Conservation (phyloP, 2,888 invertebrate species). For the Antheraea yamamai region DNA sequence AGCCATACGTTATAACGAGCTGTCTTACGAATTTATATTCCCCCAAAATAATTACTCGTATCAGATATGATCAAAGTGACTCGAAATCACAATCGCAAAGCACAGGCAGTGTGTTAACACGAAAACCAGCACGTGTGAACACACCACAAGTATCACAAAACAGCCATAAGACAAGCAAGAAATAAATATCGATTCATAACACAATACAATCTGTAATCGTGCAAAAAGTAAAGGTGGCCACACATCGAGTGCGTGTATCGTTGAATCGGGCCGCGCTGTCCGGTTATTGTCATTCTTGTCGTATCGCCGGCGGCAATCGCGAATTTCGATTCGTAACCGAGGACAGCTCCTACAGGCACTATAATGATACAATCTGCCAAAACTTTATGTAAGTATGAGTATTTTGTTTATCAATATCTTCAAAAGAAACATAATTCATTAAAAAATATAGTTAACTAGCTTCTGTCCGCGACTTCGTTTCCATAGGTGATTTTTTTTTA, state of each 20-base stretch:
- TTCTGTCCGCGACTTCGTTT: too few species aligned
- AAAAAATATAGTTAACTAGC: too few species aligned
- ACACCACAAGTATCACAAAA: slow-evolving; percentile 2
- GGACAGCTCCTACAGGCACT: slow-evolving; percentile 53
- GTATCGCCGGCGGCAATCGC: slow-evolving; percentile 63
- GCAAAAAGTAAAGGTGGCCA: slow-evolving; percentile 67
- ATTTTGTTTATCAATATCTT: not conserved
- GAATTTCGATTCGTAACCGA: slow-evolving; percentile 46
- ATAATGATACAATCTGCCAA: slow-evolving; percentile 65
- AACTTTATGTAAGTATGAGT: slow-evolving; percentile 36
- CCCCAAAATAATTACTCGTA: not conserved
- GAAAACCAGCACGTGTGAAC: slow-evolving; percentile 11
- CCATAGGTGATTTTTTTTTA: too few species aligned
- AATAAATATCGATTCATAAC: slow-evolving; percentile 78
- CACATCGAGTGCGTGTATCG: slow-evolving; percentile 62
- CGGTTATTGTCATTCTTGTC: slow-evolving; percentile 65
- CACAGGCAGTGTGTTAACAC: slow-evolving; percentile 16
- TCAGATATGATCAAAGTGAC: not conserved
- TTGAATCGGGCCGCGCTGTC: slow-evolving; percentile 60
- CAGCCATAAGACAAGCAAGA: slow-evolving; percentile 50
- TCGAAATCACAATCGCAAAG: not conserved
- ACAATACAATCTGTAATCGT: slow-evolving; percentile 78
- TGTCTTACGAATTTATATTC: not conserved
- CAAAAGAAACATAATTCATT: too few species aligned
- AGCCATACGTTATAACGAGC: not conserved